Base-by-base conservation (phyloP, 1,140 invertebrate species). In the Triops longicaudatus region DNA sequence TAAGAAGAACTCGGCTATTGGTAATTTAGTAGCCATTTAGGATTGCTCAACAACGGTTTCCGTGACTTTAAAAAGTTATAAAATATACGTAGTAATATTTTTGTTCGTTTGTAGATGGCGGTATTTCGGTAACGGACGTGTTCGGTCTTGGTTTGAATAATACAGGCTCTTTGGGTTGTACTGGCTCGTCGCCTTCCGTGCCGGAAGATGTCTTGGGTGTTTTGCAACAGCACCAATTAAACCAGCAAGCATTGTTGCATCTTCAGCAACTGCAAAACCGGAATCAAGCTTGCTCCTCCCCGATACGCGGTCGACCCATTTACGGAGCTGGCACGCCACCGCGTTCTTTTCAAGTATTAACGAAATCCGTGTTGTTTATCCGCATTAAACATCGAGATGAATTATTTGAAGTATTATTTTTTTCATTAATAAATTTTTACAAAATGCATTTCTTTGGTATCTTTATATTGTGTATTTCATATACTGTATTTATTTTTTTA, bases 131-230 rank as follows among this genome's bases (percentile, higher is more conserved):
- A 78, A 83, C 85, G 72, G 87, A 88, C 81, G 81, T 87, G 77
- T 84, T 88, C 72, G 86, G 86, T 43, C 80, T 88, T 50, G 85
- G 85, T 80, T 83, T 86, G 63, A 85, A 86, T 22, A 83, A 86
- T 73, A 87, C 86, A 73, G 82, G 83, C 1, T 79, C 87, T 72
- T 82, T 88, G 81, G 83, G 82, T 28, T 82, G 80, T 76, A 80
- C 82, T 63, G 77, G 41, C 0, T 43, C 50, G 37, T 63, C 73
- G 63, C 75, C n/a, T 72, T 73, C 27, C n/a, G 26, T 27, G 41
- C 76, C 50, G 77, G 77, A 63, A 44, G 75, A 41, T 27, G 74
- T 77, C 44, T 72, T 72, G 75, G 78, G 76, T 72, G 79, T 73
- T 73, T 75, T 74, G 72, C 76, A 75, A 14, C 77, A 78, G 26